These are phyloP conservation scores for Baryphthengus martii DNA, from an alignment of 2,113 vertebrate genomes.

Conservation along the genomic window DNA sequence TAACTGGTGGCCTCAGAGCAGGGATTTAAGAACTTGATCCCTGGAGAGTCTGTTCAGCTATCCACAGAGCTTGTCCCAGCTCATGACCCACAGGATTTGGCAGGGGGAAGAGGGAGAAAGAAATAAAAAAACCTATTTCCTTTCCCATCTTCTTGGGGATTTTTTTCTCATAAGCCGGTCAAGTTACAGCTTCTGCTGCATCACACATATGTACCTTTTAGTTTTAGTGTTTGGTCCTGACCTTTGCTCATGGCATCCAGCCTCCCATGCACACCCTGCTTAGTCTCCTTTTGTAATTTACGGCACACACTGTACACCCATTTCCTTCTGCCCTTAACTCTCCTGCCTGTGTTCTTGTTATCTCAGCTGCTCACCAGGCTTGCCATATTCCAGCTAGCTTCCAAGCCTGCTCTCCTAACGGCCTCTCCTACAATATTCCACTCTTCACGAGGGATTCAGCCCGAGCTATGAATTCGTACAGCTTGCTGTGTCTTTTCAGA, in stretches of 20 bases:
- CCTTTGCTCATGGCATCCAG: conserved; percentile 57
- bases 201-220: conserved; percentile 66
- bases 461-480: neutral
- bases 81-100: conserved; percentile 26
- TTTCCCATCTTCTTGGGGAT: conserved; percentile 58
- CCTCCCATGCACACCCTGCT: conserved; percentile 66
- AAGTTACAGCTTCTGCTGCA: conserved; percentile 55
- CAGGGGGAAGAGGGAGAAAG: neutral
- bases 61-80: conserved; percentile 3
- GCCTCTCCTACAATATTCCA: neutral
- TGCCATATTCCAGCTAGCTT: conserved; percentile 25
- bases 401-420: neutral
- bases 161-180: conserved; percentile 59
- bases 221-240: conserved; percentile 61
- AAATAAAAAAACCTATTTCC: conserved; percentile 62
- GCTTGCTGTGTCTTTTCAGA: neutral
- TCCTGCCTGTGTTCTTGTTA: conserved; percentile 66
- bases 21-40: neutral
- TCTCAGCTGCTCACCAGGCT: conserved; percentile 65
- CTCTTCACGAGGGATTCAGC: neutral
- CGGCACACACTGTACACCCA: conserved; percentile 61
- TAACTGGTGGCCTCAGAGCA: neutral
- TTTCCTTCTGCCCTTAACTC: conserved; percentile 67
- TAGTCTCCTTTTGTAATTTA: conserved; percentile 64
- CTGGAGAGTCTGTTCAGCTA: neutral